These are phyloP conservation scores for Ischnura elegans DNA, from an alignment of 2,888 invertebrate species.

Conservation along the genomic window DNA sequence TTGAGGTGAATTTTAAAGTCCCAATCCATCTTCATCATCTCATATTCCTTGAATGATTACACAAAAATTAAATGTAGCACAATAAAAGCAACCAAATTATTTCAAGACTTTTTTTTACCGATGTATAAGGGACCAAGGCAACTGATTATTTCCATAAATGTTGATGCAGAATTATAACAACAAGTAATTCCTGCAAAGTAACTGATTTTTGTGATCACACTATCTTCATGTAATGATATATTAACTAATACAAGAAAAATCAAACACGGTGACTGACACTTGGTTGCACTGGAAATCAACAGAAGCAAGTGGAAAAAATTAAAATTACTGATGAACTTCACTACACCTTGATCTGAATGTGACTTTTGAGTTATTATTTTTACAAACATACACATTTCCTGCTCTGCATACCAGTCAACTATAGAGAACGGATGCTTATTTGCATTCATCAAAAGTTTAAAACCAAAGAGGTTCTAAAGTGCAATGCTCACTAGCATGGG, in stretches of 20 bases:
- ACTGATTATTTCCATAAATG: constrained; percentile 23
- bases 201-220: constrained; percentile 16
- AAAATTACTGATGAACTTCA: constrained; percentile 49
- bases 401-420: constrained; percentile 52
- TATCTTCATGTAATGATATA: constrained; percentile 28
- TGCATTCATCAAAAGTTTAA: constrained; percentile 60
- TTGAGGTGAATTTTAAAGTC: constrained; percentile 47
- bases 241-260: constrained; percentile 33
- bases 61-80: constrained; percentile 42
- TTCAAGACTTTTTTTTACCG: constrained; percentile 24
- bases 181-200: constrained; percentile 8
- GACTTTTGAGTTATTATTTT: constrained; percentile 56
- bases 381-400: constrained; percentile 66
- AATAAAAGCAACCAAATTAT: constrained; percentile 50
- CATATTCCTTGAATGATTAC: not conserved
- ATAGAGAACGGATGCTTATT: constrained; percentile 56
- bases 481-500: constrained; percentile 65
- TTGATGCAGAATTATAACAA: constrained; percentile 22
- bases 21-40: constrained; percentile 30
- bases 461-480: constrained; percentile 59
- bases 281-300: constrained; percentile 10
- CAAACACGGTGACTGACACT: constrained; percentile 17
- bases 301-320: constrained; percentile 40
- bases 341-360: constrained; percentile 45
- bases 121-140: not conserved